Evolutionary conservation across 2,797 vertebrate species (phyloP), one percentile per base, ranked within the genome.

Genomic region (Agapornis canus): DNA sequence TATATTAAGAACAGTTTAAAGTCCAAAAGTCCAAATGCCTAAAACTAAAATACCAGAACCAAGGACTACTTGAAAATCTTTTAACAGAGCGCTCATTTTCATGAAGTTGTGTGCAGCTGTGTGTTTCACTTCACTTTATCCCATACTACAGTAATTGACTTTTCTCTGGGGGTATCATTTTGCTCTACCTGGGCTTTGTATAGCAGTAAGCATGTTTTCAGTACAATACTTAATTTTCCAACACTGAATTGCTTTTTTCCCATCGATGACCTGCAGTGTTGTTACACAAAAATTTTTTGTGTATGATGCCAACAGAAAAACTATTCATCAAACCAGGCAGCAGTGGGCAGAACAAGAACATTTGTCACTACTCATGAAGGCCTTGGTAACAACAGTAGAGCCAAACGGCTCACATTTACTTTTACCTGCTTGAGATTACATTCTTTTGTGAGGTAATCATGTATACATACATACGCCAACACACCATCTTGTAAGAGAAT

Each of bases 401-500:
- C 5, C 64, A 87, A 59, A 39, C 5, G 56, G 11, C 73, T 91
- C 71, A 32, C 26, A 37, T 21, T 87, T 65, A 59, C 26, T 71
- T 60, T 82, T 37, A 60, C 22, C 43, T 31, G 25, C 20, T 79
- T 69, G 32, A 1, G 5, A 13, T 32, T 54, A 18, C 13, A 6
- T 29, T 64, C 29, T 71, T 59, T n/a, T 35, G 7, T 5, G 29
- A 10, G 40, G 26, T 31, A 47, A 71, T 61, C 65, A 57, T 6
- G 13, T 9, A 42, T 47, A 17, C 0, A 0, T 2, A 60, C n/a
- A 27, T 2, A 60, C n/a, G 25, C 14, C 47, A 54, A 11, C 1
- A 1, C 7, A 20, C 11, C 14, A 9, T 11, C 52, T 77, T 29
- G n/a, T 13, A 11, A 48, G 42, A 80, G n/a, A 23, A 32, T 23